Percentiles rank a stretch among this genome's conserved stretches.
Conservation (phyloP, 2,888 invertebrate genomes). For the Lithophane leautieri region DNA sequence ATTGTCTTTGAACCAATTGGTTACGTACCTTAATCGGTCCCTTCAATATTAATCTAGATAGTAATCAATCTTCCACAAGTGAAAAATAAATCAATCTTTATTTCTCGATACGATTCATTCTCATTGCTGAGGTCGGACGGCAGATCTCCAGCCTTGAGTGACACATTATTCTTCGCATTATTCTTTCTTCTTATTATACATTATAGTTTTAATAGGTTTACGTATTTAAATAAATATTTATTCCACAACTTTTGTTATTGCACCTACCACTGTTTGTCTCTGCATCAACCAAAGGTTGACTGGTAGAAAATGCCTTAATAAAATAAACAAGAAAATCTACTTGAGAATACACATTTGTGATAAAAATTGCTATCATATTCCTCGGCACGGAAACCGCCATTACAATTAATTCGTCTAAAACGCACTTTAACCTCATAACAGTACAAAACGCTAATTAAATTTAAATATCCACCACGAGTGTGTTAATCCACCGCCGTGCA, state of each 20-base stretch:
- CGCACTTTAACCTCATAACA: constrained; percentile 9
- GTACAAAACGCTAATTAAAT: constrained; percentile 39
- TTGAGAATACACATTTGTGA: not conserved
- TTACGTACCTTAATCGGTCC: not conserved
- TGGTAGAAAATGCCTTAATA: too few species aligned
- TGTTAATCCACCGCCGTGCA: constrained; percentile 41
- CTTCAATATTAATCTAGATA: constrained; percentile 31
- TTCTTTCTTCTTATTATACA: too few species aligned
- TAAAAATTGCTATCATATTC: not conserved
- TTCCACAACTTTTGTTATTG: too few species aligned
- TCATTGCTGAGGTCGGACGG: not conserved
- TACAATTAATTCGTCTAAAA: constrained; percentile 16
- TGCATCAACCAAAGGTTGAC: too few species aligned
- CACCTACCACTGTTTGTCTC: too few species aligned
- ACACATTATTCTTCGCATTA: not conserved
- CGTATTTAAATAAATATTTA: too few species aligned
- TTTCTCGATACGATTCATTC: constrained; percentile 17
- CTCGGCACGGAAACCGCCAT: not conserved
- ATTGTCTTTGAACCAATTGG: not conserved
- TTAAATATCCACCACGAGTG: constrained; percentile 29
- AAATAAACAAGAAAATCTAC: not conserved
- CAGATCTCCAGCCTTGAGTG: not conserved
- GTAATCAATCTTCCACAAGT: constrained; percentile 19
- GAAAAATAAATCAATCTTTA: constrained; percentile 37
- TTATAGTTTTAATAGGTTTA: too few species aligned